Conservation (phyloP, 2,888 invertebrate genomes). For the Amiota minor region DNA sequence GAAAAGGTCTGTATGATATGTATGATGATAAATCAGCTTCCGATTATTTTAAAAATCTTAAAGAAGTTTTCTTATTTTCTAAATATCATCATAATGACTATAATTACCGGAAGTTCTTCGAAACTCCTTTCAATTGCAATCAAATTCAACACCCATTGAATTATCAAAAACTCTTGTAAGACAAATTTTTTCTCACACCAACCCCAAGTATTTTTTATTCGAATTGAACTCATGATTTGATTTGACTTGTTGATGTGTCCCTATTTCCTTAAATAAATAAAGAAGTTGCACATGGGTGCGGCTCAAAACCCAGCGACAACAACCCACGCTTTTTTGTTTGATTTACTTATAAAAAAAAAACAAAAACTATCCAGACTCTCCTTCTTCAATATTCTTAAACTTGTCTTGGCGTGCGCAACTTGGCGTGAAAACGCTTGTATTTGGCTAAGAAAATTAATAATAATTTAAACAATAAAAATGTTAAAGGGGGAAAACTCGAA, state of each 20-base stretch:
- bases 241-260: constrained; percentile 55
- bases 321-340: constrained; percentile 55
- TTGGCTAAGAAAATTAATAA: constrained; percentile 59
- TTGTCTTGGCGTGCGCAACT: constrained; percentile 53
- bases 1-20: too few relatives aligned
- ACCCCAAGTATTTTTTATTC: constrained; percentile 37
- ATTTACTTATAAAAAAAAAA: constrained; percentile 56
- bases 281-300: constrained; percentile 51
- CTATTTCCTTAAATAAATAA: constrained; percentile 64
- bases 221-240: not conserved
- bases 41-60: too few relatives aligned
- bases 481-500: constrained; percentile 27
- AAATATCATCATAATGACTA: not conserved
- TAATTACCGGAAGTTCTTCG: constrained; percentile 58
- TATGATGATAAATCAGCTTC: too few relatives aligned
- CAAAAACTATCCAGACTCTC: not conserved
- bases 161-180: constrained; percentile 43
- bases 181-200: constrained; percentile 61
- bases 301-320: constrained; percentile 36
- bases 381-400: not conserved
- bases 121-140: constrained; percentile 46
- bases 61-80: not conserved
- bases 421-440: constrained; percentile 66
- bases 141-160: not conserved
- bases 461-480: constrained; percentile 25